phyloP scores from a whole-genome alignment of 1,140 invertebrate species.

The Papilio aristodemus region DNA sequence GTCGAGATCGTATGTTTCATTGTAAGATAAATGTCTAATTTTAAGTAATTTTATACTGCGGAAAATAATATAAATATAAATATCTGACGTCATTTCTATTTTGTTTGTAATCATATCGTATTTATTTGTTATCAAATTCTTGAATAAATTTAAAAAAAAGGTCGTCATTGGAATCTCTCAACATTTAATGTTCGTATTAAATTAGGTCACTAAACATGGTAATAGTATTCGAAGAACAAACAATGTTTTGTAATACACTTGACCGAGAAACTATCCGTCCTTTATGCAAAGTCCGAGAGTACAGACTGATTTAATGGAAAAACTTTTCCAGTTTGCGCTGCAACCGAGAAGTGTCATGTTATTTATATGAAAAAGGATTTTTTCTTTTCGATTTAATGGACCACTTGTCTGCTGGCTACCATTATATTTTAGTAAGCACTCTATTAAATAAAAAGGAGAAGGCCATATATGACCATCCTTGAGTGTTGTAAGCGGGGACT shows the following conservation, averaged over 20 bases:
- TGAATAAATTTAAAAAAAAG: too few relatives aligned
- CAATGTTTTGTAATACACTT: not conserved
- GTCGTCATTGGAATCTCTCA: too few relatives aligned
- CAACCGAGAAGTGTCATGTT: slow-evolving; percentile 8
- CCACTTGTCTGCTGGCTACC: not conserved
- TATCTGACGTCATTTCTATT: too few relatives aligned
- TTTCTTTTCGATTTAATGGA: not conserved
- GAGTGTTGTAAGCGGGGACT: too few relatives aligned
- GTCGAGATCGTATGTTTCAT: not conserved
- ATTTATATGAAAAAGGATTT: not conserved
- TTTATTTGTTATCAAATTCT: too few relatives aligned
- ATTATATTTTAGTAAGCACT: not conserved
- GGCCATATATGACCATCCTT: too few relatives aligned
- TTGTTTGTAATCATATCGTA: not conserved
- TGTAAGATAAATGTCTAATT: too few relatives aligned
- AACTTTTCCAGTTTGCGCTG: slow-evolving; percentile 30
- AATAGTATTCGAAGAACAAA: not conserved
- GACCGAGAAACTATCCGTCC: slow-evolving; percentile 21
- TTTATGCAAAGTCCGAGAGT: slow-evolving; percentile 22
- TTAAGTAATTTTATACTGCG: too few relatives aligned
- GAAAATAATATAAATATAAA: too few relatives aligned
- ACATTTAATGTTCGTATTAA: not conserved
- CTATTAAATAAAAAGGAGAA: too few relatives aligned
- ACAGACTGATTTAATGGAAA: slow-evolving; percentile 30
- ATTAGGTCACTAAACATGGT: not conserved